A percentile compares a stretch with the other conserved stretches of the same genome.
Conservation (phyloP, 2,888 invertebrate species). For the Caenorhabditis panamensis region DNA sequence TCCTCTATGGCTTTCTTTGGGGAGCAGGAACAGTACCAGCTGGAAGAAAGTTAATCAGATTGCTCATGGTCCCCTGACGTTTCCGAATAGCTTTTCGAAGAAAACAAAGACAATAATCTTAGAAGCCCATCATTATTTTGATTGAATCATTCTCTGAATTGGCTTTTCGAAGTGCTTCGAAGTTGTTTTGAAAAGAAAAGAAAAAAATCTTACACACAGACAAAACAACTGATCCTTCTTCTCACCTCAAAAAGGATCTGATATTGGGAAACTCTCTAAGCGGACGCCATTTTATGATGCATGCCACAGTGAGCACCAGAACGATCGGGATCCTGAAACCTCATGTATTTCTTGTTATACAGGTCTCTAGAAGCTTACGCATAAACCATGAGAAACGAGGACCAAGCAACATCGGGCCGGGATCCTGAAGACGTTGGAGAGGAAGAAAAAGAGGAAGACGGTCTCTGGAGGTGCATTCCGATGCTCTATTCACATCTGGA, state of each 20-base stretch:
- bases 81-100: background rate
- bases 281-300: slow-evolving; percentile 66
- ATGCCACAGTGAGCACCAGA: slow-evolving; percentile 58
- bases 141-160: too few relatives aligned
- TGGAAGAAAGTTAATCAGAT: slow-evolving; percentile 10
- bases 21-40: slow-evolving; percentile 61
- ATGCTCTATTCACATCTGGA: slow-evolving; percentile 54
- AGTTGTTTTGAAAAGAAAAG: too few relatives aligned
- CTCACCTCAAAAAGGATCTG: slow-evolving; percentile 36
- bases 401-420: slow-evolving; percentile 48
- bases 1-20: slow-evolving; percentile 55
- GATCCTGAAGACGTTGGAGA: background rate
- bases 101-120: background rate
- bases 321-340: slow-evolving; percentile 63
- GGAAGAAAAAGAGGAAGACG: slow-evolving; percentile 29
- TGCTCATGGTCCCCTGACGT: too few relatives aligned
- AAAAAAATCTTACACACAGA: background rate
- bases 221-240: too few relatives aligned
- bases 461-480: slow-evolving; percentile 48
- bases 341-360: background rate
- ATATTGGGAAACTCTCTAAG: slow-evolving; percentile 60
- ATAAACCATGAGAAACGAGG: slow-evolving; percentile 56
- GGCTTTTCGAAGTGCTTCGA: background rate
- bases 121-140: too few relatives aligned
- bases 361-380: slow-evolving; percentile 56